phyloP scores from a whole-genome alignment of 2,113 vertebrate species.

The Raja brachyura region DNA sequence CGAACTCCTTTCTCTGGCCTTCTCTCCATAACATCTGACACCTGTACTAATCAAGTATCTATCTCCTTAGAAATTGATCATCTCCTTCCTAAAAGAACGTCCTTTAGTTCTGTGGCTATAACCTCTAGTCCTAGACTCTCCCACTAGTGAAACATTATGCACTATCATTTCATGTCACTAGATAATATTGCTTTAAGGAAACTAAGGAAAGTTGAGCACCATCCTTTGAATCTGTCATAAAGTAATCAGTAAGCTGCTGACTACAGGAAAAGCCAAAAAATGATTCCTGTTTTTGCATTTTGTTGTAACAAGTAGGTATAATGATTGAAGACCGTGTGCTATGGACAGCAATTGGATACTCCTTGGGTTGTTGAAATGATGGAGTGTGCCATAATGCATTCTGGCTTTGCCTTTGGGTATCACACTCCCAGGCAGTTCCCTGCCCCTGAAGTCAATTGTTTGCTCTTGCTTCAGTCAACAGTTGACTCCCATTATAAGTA shows the following conservation, averaged over 20 bases:
- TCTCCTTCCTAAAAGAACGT: too few relatives aligned
- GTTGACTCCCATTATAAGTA: not conserved
- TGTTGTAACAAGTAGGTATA: not conserved
- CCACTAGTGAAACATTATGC: not conserved
- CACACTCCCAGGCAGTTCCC: too few relatives aligned
- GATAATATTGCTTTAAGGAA: not conserved
- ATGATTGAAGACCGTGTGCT: not conserved
- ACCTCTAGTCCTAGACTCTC: too few relatives aligned
- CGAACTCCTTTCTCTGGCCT: too few relatives aligned
- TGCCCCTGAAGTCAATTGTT: not conserved
- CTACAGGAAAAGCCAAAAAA: not conserved
- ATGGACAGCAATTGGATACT: not conserved
- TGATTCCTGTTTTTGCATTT: not conserved
- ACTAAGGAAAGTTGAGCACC: not conserved
- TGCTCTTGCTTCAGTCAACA: not conserved
- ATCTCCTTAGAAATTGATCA: too few relatives aligned
- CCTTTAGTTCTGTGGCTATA: too few relatives aligned
- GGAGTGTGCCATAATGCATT: not conserved
- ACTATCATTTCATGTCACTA: not conserved
- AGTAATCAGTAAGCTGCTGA: not conserved
- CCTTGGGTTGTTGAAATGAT: not conserved
- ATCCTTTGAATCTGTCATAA: not conserved
- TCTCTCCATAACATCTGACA: too few relatives aligned
- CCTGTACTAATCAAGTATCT: too few relatives aligned
- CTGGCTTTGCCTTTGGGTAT: not conserved